These are phyloP conservation scores for Hypanus sabinus DNA, from an alignment of 2,113 vertebrate genomes.

Conservation along the genomic window DNA sequence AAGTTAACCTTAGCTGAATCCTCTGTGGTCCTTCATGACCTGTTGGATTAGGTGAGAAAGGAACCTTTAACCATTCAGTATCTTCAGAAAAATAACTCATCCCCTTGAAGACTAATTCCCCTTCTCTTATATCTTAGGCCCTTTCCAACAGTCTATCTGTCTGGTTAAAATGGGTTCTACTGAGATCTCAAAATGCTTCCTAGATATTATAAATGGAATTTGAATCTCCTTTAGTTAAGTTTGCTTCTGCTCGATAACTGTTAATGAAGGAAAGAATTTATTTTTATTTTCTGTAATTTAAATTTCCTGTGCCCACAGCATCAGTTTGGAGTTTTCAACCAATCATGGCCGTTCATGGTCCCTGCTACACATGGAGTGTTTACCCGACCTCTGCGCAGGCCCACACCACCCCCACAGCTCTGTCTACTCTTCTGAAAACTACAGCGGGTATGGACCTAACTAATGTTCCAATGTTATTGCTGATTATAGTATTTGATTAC, in stretches of 20 bases:
- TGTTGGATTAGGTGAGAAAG: background rate
- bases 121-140: background rate
- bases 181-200: background rate
- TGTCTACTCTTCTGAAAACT: conserved; percentile 90
- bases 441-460: conserved; percentile 74
- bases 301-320: conserved; percentile 49
- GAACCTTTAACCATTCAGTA: background rate
- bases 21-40: background rate
- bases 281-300: background rate
- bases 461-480: background rate
- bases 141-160: background rate
- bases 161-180: background rate
- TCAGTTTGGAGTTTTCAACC: conserved; percentile 89
- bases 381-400: conserved; percentile 85
- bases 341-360: conserved; percentile 91
- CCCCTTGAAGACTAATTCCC: background rate
- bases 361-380: conserved; percentile 82
- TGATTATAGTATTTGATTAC: background rate
- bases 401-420: conserved; percentile 91
- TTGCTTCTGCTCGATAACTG: background rate
- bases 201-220: background rate
- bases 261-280: no score
- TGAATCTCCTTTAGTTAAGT: background rate
- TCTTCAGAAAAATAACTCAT: background rate
- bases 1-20: background rate